phyloP scores from a whole-genome alignment of 92 coral and sea anemone genomes.

The Porites evermanni region DNA sequence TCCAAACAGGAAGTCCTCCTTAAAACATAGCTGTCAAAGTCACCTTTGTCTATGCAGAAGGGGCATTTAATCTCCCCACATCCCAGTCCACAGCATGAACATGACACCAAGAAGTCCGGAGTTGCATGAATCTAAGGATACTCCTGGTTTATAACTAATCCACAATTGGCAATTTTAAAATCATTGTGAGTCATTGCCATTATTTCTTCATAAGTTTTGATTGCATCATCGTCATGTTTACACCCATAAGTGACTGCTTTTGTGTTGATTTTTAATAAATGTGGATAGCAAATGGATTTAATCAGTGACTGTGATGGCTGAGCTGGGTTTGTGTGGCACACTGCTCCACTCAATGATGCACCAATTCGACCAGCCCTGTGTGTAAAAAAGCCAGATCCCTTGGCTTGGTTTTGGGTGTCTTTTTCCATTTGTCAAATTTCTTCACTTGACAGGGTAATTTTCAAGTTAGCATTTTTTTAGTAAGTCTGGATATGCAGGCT shows the following conservation, averaged over 20 bases:
- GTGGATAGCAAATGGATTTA: conserved; percentile 40
- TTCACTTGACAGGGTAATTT: conserved; percentile 10
- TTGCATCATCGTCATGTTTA: conserved; percentile 1
- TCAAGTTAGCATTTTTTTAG: conserved; percentile 26
- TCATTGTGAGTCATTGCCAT: conserved; percentile 31
- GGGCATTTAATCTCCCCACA: background rate
- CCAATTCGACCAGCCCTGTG: conserved; percentile 53
- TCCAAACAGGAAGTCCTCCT: conserved; percentile 54
- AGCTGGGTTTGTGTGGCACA: conserved; percentile 45
- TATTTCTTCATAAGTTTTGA: conserved; percentile 39
- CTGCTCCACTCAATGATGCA: conserved; percentile 49
- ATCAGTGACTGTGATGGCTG: conserved; percentile 60
- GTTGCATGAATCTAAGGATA: conserved; percentile 29
- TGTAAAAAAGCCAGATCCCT: conserved; percentile 47
- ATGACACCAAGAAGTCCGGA: conserved; percentile 21
- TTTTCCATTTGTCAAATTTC: conserved; percentile 39
- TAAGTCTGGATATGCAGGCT: conserved; percentile 13
- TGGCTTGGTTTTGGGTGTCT: conserved; percentile 45
- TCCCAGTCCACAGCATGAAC: background rate
- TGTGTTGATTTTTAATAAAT: conserved; percentile 43
- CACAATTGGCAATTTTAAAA: conserved; percentile 13
- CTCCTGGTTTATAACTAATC: conserved; percentile 19
- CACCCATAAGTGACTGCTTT: conserved; percentile 44
- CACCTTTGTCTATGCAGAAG: background rate
- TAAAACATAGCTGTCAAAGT: conserved; percentile 46